Conservation (phyloP, 2,888 invertebrate genomes). For the Eugnorisma glareosa region DNA sequence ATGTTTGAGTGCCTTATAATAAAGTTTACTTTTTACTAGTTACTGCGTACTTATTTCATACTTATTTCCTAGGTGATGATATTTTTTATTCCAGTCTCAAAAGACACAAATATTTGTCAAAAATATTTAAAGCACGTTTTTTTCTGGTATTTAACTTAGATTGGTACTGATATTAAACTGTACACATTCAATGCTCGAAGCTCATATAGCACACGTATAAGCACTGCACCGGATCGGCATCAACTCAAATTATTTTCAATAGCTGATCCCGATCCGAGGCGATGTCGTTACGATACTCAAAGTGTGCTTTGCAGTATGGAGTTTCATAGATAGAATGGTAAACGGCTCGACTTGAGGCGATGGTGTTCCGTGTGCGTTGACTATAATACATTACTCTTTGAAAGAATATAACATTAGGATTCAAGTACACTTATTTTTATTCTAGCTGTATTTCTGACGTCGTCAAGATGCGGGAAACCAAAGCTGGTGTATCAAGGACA, state of each 20-base stretch:
- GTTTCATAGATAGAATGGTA: neutral
- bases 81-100: neutral
- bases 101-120: neutral
- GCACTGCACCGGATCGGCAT: neutral
- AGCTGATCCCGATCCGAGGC: neutral
- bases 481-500: conserved; percentile 49
- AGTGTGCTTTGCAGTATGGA: neutral
- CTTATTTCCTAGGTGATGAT: neutral
- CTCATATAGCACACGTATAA: too few species aligned
- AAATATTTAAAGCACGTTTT: neutral
- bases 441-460: conserved; percentile 41
- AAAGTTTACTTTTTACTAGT: conserved; percentile 21
- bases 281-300: neutral
- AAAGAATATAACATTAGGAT: neutral
- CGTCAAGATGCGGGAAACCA: conserved; percentile 56
- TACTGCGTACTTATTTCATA: neutral
- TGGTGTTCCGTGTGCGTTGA: neutral
- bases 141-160: neutral
- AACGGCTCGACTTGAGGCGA: neutral
- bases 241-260: neutral
- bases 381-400: neutral
- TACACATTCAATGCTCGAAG: neutral
- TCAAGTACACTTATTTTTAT: conserved; percentile 6
- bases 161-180: neutral
- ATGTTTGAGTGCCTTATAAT: conserved; percentile 19